phyloP scores from a whole-genome alignment of 1,140 invertebrate species.

The Drosophila mauritiana region DNA sequence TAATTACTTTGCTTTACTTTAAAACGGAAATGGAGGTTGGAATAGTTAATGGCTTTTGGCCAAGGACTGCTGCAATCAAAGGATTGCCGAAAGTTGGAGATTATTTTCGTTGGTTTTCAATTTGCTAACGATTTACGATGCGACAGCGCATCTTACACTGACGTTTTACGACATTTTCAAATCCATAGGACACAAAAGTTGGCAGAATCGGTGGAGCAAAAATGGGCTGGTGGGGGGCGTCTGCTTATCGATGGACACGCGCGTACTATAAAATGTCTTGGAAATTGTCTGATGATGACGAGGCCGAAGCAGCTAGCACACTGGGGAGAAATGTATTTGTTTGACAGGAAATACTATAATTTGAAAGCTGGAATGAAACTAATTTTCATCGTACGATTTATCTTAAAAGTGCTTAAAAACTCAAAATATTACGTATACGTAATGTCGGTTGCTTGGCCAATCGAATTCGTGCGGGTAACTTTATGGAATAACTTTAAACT shows the following conservation, averaged over 20 bases:
- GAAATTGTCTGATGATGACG: conserved; percentile 37
- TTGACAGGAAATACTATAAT: not conserved
- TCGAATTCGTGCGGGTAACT: no score
- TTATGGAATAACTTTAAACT: no score
- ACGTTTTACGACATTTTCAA: conserved; percentile 59
- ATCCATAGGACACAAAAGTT: conserved; percentile 5
- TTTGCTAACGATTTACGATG: conserved; percentile 63
- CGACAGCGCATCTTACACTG: conserved; percentile 13
- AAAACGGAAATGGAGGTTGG: not conserved
- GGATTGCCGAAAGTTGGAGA: conserved; percentile 20
- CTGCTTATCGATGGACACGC: conserved; percentile 74
- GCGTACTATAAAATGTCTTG: conserved; percentile 70
- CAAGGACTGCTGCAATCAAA: not conserved
- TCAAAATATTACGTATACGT: not conserved
- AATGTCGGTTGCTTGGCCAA: not conserved
- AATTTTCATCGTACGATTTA: no score
- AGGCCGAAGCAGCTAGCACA: conserved; percentile 11
- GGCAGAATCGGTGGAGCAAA: not conserved
- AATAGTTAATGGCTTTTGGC: not conserved
- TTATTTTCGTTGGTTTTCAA: conserved; percentile 56
- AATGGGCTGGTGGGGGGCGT: conserved; percentile 14
- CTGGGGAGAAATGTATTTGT: not conserved
- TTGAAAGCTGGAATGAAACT: not conserved
- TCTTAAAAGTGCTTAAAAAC: no score
- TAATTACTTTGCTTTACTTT: no score